Evolutionary conservation across 2,888 invertebrate species (phyloP).

Genomic region (Drosophila tanythrix): DNA sequence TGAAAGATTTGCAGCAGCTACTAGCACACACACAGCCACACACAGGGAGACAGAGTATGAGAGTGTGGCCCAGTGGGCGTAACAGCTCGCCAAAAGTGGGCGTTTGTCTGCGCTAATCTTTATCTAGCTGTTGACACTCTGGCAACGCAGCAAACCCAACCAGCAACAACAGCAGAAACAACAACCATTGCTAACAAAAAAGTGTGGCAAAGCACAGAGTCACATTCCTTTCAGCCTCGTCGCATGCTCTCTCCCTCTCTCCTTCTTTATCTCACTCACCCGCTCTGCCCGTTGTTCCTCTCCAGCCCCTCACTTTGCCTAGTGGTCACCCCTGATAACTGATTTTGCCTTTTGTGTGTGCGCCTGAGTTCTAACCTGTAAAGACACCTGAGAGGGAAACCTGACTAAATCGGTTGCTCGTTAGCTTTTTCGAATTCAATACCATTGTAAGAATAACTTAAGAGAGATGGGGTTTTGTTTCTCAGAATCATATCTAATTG

Average conservation of each 20-base stretch:
- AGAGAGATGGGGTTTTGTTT: not conserved
- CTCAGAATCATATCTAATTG: not conserved
- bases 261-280: not conserved
- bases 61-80: constrained; percentile 72
- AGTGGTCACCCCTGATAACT: constrained; percentile 34
- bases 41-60: constrained; percentile 18
- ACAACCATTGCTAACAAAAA: constrained; percentile 38
- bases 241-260: constrained; percentile 4
- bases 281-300: not conserved
- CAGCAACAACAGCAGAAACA: constrained; percentile 42
- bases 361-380: constrained; percentile 23
- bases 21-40: constrained; percentile 29
- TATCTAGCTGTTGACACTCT: constrained; percentile 82
- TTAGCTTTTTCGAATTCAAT: not conserved
- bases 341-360: constrained; percentile 41
- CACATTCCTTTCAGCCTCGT: constrained; percentile 63
- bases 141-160: constrained; percentile 67
- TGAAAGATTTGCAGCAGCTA: constrained; percentile 70
- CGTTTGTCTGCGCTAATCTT: constrained; percentile 80
- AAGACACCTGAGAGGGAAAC: constrained; percentile 32
- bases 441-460: not conserved
- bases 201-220: constrained; percentile 67
- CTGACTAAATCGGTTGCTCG: not conserved
- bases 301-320: not conserved
- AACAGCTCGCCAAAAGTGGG: constrained; percentile 74